Evolutionary conservation across 2,888 invertebrate species (phyloP).

Genomic region (Timema cristinae): DNA sequence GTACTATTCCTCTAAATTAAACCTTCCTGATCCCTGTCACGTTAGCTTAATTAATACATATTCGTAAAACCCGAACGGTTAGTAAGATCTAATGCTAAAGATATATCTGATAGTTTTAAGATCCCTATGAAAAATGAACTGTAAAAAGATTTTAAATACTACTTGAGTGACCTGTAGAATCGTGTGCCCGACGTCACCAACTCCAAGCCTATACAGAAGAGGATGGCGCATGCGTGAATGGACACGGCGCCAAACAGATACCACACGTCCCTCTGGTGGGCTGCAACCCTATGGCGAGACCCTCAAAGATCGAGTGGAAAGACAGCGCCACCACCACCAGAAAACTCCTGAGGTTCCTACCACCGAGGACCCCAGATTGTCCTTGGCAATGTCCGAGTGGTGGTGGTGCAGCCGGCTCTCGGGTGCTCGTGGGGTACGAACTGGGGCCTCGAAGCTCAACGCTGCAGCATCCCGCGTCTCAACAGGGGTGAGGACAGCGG

Average conservation of each 20-base stretch:
- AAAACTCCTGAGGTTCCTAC: slow-evolving; percentile 40
- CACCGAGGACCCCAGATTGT: slow-evolving; percentile 1
- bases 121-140: no score
- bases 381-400: slow-evolving; percentile 8
- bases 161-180: slow-evolving; percentile 32
- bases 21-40: no score
- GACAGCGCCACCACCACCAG: slow-evolving; percentile 50
- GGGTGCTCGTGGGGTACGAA: not conserved
- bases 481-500: not conserved
- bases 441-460: not conserved
- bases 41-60: no score
- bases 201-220: slow-evolving; percentile 53
- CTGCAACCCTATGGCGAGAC: slow-evolving; percentile 52
- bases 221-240: slow-evolving; percentile 51
- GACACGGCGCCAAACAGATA: slow-evolving; percentile 50
- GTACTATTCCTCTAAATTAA: no score
- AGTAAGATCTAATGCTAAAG: no score
- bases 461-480: not conserved
- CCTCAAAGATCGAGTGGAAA: slow-evolving; percentile 54
- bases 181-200: slow-evolving; percentile 47
- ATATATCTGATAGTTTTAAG: no score
- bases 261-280: slow-evolving; percentile 48
- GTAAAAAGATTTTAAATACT: no score
- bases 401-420: slow-evolving; percentile 15
- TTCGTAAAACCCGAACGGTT: no score